These are phyloP conservation scores for Melanotaenia maccullochi DNA, from an alignment of 2,797 vertebrate species.

Conservation along the genomic window DNA sequence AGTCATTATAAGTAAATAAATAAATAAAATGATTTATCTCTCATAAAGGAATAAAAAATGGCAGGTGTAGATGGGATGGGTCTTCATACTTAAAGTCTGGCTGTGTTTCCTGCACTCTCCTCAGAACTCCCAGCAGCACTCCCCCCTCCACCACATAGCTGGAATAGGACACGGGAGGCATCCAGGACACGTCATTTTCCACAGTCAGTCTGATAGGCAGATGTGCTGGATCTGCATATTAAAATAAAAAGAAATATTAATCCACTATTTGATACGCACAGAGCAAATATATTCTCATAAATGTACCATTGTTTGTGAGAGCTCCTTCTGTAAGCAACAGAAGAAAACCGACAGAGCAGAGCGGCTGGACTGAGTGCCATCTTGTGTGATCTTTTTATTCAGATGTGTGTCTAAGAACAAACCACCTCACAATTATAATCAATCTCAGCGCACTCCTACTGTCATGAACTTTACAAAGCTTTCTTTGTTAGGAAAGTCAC, in stretches of 20 bases:
- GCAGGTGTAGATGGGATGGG: background rate
- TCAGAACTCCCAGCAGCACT: constrained; percentile 73
- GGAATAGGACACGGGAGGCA: constrained; percentile 46
- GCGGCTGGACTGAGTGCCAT: constrained; percentile 48
- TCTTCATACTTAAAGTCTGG: constrained; percentile 66
- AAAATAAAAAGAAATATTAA: background rate
- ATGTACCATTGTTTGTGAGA: constrained; percentile 53
- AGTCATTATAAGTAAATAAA: no score
- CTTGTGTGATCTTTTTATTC: constrained; percentile 12
- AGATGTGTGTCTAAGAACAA: constrained; percentile 2
- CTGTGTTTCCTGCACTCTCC: constrained; percentile 65
- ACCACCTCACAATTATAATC: constrained; percentile 17
- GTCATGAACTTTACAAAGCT: constrained; percentile 7
- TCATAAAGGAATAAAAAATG: constrained; percentile 1
- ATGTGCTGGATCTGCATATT: constrained; percentile 14
- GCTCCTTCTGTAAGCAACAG: constrained; percentile 43
- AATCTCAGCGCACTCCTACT: constrained; percentile 6
- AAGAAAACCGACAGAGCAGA: constrained; percentile 55
- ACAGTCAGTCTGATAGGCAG: constrained; percentile 69
- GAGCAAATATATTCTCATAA: background rate
- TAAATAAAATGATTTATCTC: background rate
- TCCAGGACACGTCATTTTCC: constrained; percentile 58
- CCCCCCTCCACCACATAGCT: constrained; percentile 64
- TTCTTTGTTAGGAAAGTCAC: constrained; percentile 8
- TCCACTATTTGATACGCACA: background rate